Evolutionary conservation across 2,113 vertebrate genomes (phyloP), one percentile per base, ranked within the genome.

Genomic region (Bagarius yarrelli): DNA sequence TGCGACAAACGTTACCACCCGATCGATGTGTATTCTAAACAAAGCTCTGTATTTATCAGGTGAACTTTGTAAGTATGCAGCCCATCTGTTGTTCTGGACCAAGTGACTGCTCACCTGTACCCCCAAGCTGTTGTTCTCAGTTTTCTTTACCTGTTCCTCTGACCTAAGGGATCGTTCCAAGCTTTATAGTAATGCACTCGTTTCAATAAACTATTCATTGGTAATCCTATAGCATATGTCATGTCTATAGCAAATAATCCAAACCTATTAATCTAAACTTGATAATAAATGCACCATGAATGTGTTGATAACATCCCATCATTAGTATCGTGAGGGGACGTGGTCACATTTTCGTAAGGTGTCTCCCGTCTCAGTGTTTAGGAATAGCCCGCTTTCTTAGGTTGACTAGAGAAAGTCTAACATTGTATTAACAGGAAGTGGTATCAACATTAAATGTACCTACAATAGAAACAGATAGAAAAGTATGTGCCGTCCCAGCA

Each of bases 1-100:
- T 59, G 47, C 56, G 44, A 8, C 63, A 21, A 86, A 66, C 40
- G 55, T n/a, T 50, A 59, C 32, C 67, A 50, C 25, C 78, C 25
- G 30, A 55, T 67, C 36, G 75, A 52, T 71, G 72, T 56, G n/a
- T 1, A 21, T 44, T 44, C 53, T 23, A 52, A 57, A 44, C 53
- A 21, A 79, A 56, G 21, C 1, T 16, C 18, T 5, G 53, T 30
- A 30, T 69, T 78, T n/a, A 52, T 40, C 47, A 53, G n/a, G 69
- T 53, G 16, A 47, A 53, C 47, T 52, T 70, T 70, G n/a, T 47
- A 72, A 21, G 1, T 5, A 21, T 70, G 40, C 16, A 70, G 67
- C 40, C 40, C 25, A 4, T 52, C 25, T 72, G 47, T 12, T 52
- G 15, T 25, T 52, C 47, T 30, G 25, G 47, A 72, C 25, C 27